Base-by-base conservation (phyloP, 2,797 vertebrate genomes). In the Sardinella longiceps region DNA sequence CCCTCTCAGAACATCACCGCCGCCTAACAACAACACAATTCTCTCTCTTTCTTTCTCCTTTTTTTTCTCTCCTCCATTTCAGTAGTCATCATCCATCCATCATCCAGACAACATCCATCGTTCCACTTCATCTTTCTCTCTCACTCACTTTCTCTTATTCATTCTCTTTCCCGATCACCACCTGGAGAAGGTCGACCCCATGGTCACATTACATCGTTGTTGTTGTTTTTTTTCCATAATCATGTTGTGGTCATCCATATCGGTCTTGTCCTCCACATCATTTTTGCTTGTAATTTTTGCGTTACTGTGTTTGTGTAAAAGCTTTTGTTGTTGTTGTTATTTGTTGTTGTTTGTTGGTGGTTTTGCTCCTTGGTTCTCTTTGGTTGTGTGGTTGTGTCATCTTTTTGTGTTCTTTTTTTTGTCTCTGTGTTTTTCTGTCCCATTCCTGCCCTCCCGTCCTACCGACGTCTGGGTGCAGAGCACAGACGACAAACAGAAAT, bases 401-500 rank as follows among this genome's bases (percentile, higher is more conserved):
- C 84, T 87, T 95, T 95, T 96, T 96, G 89, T 92, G 94, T 95
- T 92, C 85, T 86, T 86, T 93, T 94, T 90, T 91, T 94, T 94
- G 94, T 95, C 89, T 93, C 91, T 92, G 91, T 89, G 87, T 92
- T 87, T 92, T 91, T 89, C 91, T 93, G 88, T 92, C 95, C 92
- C 92, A 93, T 93, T 92, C 92, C 7, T 92, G 87, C 91, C 94
- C n/a, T 88, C 45, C 18, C 39, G 63, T 85, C 66, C 83, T 84
- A 85, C 85, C 83, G 85, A 85, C 85, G 82, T 95, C 93, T 92
- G 82, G 81, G 94, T 96, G 87, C 95, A 97, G 96, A 97, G 93
- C 94, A 94, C 95, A 93, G 95, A 96, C 94, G 96, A 96, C 92
- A 96, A 94, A 95, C 95, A 95, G 93, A 95, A 93, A 92, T 90